A percentile compares a stretch with the other conserved stretches of the same genome.
Evolutionary conservation across 1,140 invertebrate genomes (phyloP).

Genomic region (Papilio helenus): DNA sequence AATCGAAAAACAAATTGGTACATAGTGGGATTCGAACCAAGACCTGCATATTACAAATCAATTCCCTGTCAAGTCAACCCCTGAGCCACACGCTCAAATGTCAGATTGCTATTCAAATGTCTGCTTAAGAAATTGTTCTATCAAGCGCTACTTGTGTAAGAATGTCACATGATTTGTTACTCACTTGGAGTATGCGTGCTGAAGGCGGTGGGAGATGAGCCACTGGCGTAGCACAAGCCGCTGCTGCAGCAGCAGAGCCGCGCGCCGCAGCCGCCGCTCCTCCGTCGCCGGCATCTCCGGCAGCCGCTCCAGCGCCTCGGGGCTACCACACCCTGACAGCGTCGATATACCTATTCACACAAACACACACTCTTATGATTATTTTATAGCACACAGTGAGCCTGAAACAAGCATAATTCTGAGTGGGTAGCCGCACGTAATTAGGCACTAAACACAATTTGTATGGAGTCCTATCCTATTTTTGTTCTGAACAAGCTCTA

Average conservation of each 20-base stretch:
- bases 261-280: slow-evolving; percentile 90
- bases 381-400: too few relatives aligned
- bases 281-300: slow-evolving; percentile 91
- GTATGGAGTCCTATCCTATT: too few relatives aligned
- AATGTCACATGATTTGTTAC: slow-evolving; percentile 18
- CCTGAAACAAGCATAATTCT: too few relatives aligned
- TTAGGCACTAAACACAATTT: too few relatives aligned
- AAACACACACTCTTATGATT: slow-evolving; percentile 1
- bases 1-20: too few relatives aligned
- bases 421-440: too few relatives aligned
- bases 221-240: slow-evolving; percentile 91
- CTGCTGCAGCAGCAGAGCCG: slow-evolving; percentile 90
- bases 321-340: slow-evolving; percentile 88
- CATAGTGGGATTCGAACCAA: too few relatives aligned
- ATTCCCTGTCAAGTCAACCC: too few relatives aligned
- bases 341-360: slow-evolving; percentile 89
- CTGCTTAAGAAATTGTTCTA: not conserved
- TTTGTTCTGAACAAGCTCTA: too few relatives aligned
- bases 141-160: not conserved
- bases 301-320: slow-evolving; percentile 86
- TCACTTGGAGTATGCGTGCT: slow-evolving; percentile 90
- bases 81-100: too few relatives aligned
- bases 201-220: slow-evolving; percentile 88
- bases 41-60: too few relatives aligned
- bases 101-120: too few relatives aligned